A percentile compares a stretch with the other conserved stretches of the same genome.
Evolutionary conservation across 2,113 vertebrate genomes (phyloP).

Genomic region (Tricholaema leucomelas): DNA sequence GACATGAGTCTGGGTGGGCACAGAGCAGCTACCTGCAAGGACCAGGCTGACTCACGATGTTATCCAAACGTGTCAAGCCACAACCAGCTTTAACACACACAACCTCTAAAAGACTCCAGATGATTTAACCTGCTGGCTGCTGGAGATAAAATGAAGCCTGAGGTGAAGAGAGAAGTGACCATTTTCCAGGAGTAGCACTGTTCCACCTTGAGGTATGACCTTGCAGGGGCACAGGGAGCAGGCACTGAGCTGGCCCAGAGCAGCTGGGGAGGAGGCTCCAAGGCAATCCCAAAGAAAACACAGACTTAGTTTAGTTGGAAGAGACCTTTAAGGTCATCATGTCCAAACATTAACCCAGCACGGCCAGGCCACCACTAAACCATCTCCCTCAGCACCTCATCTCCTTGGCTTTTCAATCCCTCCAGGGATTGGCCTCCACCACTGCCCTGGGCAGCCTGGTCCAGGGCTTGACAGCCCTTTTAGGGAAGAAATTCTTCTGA

Average conservation of each 20-base stretch:
- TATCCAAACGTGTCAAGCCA: not conserved
- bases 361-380: too few species aligned
- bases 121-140: not conserved
- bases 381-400: too few species aligned
- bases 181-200: not conserved
- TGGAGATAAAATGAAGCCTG: not conserved
- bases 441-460: too few species aligned
- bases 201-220: fast-evolving
- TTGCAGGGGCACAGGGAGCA: not conserved
- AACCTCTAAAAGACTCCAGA: not conserved
- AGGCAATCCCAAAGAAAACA: too few species aligned
- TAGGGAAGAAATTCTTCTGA: too few species aligned
- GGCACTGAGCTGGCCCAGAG: not conserved
- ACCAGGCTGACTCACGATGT: not conserved
- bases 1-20: not conserved
- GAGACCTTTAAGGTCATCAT: too few species aligned
- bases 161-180: not conserved
- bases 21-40: not conserved
- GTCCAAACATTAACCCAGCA: too few species aligned
- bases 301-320: too few species aligned
- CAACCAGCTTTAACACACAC: not conserved
- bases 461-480: too few species aligned
- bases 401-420: too few species aligned
- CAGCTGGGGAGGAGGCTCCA: not conserved
- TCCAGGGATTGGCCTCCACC: too few species aligned